Evolutionary conservation across 2,888 invertebrate species (phyloP).

Genomic region (Melinaea marsaeus): DNA sequence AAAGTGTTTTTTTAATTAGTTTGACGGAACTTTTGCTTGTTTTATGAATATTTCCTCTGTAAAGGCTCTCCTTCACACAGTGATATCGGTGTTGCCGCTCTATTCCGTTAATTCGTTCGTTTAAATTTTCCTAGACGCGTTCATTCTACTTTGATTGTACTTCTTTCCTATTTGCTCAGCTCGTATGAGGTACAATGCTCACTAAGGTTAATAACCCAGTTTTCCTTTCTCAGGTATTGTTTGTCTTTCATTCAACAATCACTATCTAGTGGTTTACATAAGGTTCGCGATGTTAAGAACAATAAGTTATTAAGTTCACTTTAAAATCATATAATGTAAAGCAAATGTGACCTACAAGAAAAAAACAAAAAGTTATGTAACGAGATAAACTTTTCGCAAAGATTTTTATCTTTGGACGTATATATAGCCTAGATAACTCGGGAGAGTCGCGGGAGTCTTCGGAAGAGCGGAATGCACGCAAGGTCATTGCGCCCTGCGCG

Average conservation of each 20-base stretch:
- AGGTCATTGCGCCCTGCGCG: conserved; percentile 78
- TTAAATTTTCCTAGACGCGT: conserved; percentile 16
- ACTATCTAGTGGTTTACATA: conserved; percentile 27
- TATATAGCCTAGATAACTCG: conserved; percentile 42
- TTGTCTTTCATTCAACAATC: conserved; percentile 27
- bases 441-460: conserved; percentile 62
- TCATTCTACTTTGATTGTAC: conserved; percentile 22
- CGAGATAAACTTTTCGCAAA: conserved; percentile 4
- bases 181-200: conserved; percentile 51
- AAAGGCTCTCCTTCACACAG: background rate
- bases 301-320: conserved; percentile 11
- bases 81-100: background rate
- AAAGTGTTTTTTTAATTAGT: background rate
- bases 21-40: background rate
- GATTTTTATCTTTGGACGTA: conserved; percentile 11
- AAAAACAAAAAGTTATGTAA: too few relatives aligned
- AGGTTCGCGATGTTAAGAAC: conserved; percentile 22
- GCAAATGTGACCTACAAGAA: background rate
- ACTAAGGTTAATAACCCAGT: conserved; percentile 68
- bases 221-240: conserved; percentile 39
- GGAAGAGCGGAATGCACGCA: conserved; percentile 70
- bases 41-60: background rate
- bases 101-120: background rate
- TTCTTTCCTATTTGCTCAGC: conserved; percentile 47
- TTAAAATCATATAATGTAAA: background rate